Conservation (phyloP, 2,888 invertebrate genomes). For the Euphydryas editha region DNA sequence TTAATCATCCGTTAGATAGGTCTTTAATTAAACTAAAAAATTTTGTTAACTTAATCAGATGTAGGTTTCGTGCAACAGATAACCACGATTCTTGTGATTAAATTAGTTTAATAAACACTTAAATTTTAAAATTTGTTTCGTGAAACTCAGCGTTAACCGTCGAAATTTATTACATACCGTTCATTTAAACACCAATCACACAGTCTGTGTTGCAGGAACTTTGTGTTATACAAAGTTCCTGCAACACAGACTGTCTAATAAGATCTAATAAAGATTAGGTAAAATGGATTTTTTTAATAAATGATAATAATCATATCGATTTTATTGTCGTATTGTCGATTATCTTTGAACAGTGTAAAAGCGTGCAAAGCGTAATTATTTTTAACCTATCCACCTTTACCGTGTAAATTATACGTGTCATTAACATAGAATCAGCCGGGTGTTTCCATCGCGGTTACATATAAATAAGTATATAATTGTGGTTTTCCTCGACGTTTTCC, state of each 20-base stretch:
- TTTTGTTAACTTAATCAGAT: too few relatives aligned
- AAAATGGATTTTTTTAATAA: not conserved
- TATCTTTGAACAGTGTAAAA: not conserved
- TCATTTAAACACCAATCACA: too few relatives aligned
- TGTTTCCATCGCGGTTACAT: slow-evolving; percentile 34
- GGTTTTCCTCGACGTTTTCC: slow-evolving; percentile 40
- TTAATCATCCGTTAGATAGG: too few relatives aligned
- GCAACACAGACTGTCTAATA: not conserved
- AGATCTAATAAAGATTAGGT: not conserved
- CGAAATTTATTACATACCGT: not conserved
- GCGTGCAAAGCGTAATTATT: not conserved
- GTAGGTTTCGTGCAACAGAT: too few relatives aligned
- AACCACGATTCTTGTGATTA: too few relatives aligned
- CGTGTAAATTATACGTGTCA: slow-evolving; percentile 16
- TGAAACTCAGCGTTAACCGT: too few relatives aligned
- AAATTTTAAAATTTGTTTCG: too few relatives aligned
- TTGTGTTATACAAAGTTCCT: too few relatives aligned
- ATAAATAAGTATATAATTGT: slow-evolving; percentile 41
- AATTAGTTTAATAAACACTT: too few relatives aligned
- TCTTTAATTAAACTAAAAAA: too few relatives aligned
- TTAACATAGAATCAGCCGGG: slow-evolving; percentile 24
- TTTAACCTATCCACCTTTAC: slow-evolving; percentile 15
- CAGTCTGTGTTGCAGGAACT: too few relatives aligned
- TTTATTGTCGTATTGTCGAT: not conserved
- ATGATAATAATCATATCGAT: not conserved